Evolutionary conservation across 2,888 invertebrate genomes (phyloP), one percentile per base, ranked within the genome.

Genomic region (Limnephilus marmoratus): DNA sequence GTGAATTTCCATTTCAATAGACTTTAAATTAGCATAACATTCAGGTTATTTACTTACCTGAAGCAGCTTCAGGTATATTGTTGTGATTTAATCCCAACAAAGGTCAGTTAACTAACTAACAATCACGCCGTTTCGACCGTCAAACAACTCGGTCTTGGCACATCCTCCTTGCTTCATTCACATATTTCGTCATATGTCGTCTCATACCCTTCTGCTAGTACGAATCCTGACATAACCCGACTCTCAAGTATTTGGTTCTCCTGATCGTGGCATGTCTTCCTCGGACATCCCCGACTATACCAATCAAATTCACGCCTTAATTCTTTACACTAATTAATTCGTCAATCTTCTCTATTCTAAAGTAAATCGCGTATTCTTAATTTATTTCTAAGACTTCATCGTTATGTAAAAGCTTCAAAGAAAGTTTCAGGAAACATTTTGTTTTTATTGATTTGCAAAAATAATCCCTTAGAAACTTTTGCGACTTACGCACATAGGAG

Each of bases 1-100:
- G 34, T 34, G 82, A 34, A 82, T 82, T 82, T 82, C 82, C 82
- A 82, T 82, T 82, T 82, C 82, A 82, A 82, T 82, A 18, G 82
- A 31, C 82, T 82, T 82, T 34, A 34, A 13, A 82, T 82, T 34
- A 31, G 15, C 82, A 82, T 82, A 82, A 82, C 82, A 82, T 34
- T 34, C 82, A 34, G 82, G 34, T 82, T 82, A 82, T 68, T 68
- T 68, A 68, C 68, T 68, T 68, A 82, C 82, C 18, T 31, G 82
- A 34, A 82, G 15, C 13, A 34, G 82, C 18, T 68, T 13, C 34
- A 82, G 29, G 29, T 82, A 34, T 34, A 34, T 82, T 34, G 15
- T 15, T 0, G 82, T 7, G 82, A 82, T 34, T 34, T 31, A 34
- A 82, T 82, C 82, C 82, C 82, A 13, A 11, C 68, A 82, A 82